A percentile compares a stretch with the other conserved stretches of the same genome.
These are phyloP conservation scores for Lordiphosa andalusiaca DNA, from an alignment of 2,888 invertebrate species.

Conservation along the genomic window DNA sequence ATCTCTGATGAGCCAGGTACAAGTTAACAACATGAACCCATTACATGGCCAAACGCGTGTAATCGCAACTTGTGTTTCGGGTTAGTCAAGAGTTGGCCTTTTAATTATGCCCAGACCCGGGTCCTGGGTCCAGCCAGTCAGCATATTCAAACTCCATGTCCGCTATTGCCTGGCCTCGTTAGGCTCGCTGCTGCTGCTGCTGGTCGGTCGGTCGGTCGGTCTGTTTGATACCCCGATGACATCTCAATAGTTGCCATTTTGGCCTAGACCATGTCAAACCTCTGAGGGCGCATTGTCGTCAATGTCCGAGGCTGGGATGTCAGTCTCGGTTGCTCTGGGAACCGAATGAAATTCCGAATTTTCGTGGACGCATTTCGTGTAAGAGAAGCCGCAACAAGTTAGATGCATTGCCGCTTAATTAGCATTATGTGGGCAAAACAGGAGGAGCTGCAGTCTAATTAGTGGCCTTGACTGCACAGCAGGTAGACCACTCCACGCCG, in stretches of 20 bases:
- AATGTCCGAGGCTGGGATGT: conserved; percentile 58
- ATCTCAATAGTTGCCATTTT: conserved; percentile 63
- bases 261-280: conserved; percentile 59
- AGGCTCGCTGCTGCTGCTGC: conserved; percentile 17
- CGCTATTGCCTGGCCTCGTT: conserved; percentile 35
- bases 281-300: conserved; percentile 59
- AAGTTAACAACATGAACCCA: conserved; percentile 68
- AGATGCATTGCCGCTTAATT: conserved; percentile 68
- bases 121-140: background rate
- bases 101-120: conserved; percentile 51
- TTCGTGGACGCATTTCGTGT: conserved; percentile 41
- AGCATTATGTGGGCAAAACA: conserved; percentile 46
- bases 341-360: conserved; percentile 30
- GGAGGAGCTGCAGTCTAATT: conserved; percentile 45
- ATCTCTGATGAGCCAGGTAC: conserved; percentile 53
- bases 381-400: conserved; percentile 33
- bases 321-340: conserved; percentile 21
- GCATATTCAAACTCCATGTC: background rate
- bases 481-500: background rate
- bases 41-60: conserved; percentile 69
- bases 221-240: conserved; percentile 60
- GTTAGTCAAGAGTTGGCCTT: conserved; percentile 33
- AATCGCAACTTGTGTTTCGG: conserved; percentile 61
- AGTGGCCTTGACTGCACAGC: conserved; percentile 62
- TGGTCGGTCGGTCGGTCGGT: conserved; percentile 34